These are phyloP conservation scores for Cuniculus paca DNA, from an alignment of 2,797 vertebrate genomes.

Conservation along the genomic window DNA sequence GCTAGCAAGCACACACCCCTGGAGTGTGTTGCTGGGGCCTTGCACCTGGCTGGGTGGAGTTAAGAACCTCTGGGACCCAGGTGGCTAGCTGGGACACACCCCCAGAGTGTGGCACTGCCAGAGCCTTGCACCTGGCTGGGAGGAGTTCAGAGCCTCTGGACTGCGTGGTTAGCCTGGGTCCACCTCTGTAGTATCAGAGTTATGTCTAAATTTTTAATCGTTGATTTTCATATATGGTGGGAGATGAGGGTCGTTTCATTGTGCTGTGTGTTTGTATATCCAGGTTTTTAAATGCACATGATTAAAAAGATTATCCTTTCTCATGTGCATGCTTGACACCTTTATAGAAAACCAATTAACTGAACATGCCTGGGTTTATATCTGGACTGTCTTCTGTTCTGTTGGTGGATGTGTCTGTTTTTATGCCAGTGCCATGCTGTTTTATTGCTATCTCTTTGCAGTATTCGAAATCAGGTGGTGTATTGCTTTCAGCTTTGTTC, in stretches of 20 bases:
- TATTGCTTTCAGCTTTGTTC: not conserved
- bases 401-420: not conserved
- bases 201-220: not conserved
- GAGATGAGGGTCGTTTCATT: not conserved
- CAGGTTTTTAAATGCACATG: not conserved
- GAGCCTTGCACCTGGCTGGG: too few species aligned
- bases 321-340: not conserved
- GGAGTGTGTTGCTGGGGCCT: too few species aligned
- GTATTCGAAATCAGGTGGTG: not conserved
- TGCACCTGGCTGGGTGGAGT: too few species aligned
- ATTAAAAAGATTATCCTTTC: not conserved
- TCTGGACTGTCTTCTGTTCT: not conserved
- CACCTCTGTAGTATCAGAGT: too few species aligned
- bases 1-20: too few species aligned
- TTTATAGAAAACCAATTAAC: not conserved
- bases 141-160: too few species aligned
- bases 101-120: too few species aligned
- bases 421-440: not conserved
- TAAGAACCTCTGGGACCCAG: too few species aligned
- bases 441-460: not conserved
- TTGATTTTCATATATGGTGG: not conserved
- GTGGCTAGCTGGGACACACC: too few species aligned
- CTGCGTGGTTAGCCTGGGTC: too few species aligned
- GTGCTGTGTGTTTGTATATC: not conserved
- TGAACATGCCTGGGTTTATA: not conserved